These are phyloP conservation scores for Ornithoptera alexandrae DNA, from an alignment of 2,888 invertebrate species.

Conservation along the genomic window DNA sequence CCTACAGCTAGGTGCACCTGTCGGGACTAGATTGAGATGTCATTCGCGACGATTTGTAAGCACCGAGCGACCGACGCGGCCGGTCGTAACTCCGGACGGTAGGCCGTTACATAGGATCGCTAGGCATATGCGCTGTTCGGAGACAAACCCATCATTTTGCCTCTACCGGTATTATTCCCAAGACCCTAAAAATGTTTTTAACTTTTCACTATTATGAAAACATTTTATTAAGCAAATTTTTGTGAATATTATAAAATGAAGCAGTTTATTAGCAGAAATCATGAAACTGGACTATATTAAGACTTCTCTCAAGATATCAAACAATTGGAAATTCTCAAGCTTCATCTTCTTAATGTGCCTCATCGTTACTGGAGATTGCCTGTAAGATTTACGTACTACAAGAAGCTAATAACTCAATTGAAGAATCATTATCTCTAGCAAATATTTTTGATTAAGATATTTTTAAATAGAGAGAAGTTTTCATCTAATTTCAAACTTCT, in stretches of 20 bases:
- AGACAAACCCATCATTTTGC: conserved; percentile 3
- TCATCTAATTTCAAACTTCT: too few species aligned
- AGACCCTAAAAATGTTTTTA: background rate
- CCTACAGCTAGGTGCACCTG: conserved; percentile 32
- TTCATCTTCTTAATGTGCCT: too few species aligned
- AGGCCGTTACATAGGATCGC: conserved; percentile 4
- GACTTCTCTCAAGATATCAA: too few species aligned
- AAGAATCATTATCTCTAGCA: too few species aligned
- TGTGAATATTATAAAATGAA: background rate
- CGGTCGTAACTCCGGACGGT: conserved; percentile 25
- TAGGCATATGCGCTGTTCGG: background rate
- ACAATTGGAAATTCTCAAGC: too few species aligned
- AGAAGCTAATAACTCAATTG: too few species aligned
- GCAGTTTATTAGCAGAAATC: too few species aligned
- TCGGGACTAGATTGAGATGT: conserved; percentile 52
- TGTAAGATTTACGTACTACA: too few species aligned
- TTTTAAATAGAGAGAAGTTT: too few species aligned
- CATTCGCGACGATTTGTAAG: conserved; percentile 45
- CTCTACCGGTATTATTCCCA: background rate
- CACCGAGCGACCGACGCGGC: conserved; percentile 27
- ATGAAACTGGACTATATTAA: too few species aligned
- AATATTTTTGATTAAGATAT: too few species aligned
- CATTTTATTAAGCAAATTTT: background rate
- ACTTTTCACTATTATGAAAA: background rate
- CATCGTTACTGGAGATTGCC: too few species aligned